A percentile compares a stretch with the other conserved stretches of the same genome.
These are phyloP conservation scores for Acleris emargana DNA, from an alignment of 2,888 invertebrate genomes.

Conservation along the genomic window DNA sequence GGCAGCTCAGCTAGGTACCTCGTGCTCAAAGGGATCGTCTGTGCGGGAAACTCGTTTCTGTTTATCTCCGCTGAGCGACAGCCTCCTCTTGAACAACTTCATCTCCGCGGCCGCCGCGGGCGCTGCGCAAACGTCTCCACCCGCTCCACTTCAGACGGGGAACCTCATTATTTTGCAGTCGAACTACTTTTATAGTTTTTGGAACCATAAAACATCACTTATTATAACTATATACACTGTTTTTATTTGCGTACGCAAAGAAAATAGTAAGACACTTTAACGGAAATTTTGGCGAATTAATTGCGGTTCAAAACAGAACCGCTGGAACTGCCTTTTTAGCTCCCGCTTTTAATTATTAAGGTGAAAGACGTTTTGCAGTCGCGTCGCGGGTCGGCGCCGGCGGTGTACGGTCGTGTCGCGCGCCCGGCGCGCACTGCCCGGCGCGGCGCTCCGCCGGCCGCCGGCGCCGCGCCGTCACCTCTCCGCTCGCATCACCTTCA, in stretches of 20 bases:
- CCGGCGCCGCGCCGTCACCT: constrained; percentile 46
- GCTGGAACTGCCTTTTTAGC: constrained; percentile 53
- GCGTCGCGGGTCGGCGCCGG: constrained; percentile 46
- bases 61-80: constrained; percentile 79
- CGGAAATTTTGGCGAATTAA: constrained; percentile 50
- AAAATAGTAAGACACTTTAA: constrained; percentile 50
- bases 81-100: constrained; percentile 81
- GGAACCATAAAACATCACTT: constrained; percentile 40
- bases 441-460: constrained; percentile 44
- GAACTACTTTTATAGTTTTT: constrained; percentile 30
- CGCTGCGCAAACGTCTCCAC: constrained; percentile 55
- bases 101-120: constrained; percentile 59
- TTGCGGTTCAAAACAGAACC: constrained; percentile 57
- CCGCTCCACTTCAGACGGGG: constrained; percentile 49
- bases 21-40: constrained; percentile 78
- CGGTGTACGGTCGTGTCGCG: constrained; percentile 72
- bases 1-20: constrained; percentile 60
- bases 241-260: constrained; percentile 56
- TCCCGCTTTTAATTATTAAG: constrained; percentile 52
- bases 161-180: constrained; percentile 52
- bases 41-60: constrained; percentile 72
- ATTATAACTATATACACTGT: constrained; percentile 40
- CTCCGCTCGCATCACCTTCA: constrained; percentile 52
- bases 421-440: constrained; percentile 75
- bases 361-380: constrained; percentile 42